phyloP scores from a whole-genome alignment of 1,140 invertebrate species.

The Zaprionus taronus region DNA sequence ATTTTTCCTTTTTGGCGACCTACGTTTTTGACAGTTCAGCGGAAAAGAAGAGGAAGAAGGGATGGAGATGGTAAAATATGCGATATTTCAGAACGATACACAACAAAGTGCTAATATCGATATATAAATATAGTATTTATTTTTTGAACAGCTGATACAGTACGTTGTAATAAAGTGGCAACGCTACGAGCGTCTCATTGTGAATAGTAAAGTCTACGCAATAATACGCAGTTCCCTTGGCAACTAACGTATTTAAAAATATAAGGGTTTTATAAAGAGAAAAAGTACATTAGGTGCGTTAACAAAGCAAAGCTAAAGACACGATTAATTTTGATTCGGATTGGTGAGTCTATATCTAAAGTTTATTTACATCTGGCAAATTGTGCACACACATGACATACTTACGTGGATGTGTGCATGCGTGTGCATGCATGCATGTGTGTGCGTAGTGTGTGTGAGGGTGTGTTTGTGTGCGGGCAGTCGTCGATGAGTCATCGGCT shows the following conservation, averaged over 20 bases:
- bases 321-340: constrained; percentile 10
- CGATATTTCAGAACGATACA: constrained; percentile 21
- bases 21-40: constrained; percentile 78
- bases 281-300: neutral
- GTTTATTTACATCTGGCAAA: constrained; percentile 7
- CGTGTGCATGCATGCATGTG: neutral
- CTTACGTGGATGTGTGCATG: constrained; percentile 2
- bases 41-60: constrained; percentile 65
- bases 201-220: constrained; percentile 33
- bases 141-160: constrained; percentile 20
- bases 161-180: constrained; percentile 19
- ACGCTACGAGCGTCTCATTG: neutral
- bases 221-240: constrained; percentile 31
- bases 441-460: constrained; percentile 4
- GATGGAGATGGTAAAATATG: constrained; percentile 3
- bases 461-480: constrained; percentile 33
- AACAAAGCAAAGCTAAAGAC: neutral
- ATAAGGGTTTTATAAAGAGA: neutral
- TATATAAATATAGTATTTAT: neutral
- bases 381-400: neutral
- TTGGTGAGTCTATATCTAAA: constrained; percentile 25
- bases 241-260: constrained; percentile 4
- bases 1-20: constrained; percentile 50
- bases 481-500: constrained; percentile 62
- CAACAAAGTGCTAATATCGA: constrained; percentile 1